phyloP scores from a whole-genome alignment of 2,113 vertebrate species.

The Notarius lentiginosus region DNA sequence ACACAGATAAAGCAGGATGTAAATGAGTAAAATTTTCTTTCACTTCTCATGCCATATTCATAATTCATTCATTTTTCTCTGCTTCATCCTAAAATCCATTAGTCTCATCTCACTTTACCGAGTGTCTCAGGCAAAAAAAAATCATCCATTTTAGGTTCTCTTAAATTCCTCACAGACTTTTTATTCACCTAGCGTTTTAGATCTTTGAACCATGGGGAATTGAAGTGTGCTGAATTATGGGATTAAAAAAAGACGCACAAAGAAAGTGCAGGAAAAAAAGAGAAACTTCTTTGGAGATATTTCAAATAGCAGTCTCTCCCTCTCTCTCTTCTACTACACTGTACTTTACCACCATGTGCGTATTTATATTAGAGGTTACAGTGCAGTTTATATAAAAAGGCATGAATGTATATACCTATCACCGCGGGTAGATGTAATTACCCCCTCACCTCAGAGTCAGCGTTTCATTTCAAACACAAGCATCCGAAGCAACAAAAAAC shows the following conservation, averaged over 20 bases:
- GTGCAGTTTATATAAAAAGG: constrained; percentile 2
- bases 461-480: background rate
- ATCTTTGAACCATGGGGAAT: constrained; percentile 52
- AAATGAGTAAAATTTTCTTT: background rate
- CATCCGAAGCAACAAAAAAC: background rate
- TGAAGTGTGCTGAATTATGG: constrained; percentile 37
- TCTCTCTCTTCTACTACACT: background rate
- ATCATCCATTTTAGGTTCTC: background rate
- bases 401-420: background rate
- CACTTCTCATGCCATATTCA: background rate
- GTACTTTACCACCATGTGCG: background rate
- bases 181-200: constrained; percentile 24
- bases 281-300: constrained; percentile 24
- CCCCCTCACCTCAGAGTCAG: background rate
- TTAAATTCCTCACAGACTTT: constrained; percentile 18
- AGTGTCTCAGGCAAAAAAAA: constrained; percentile 22
- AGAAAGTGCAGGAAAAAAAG: constrained; percentile 23
- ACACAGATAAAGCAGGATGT: background rate
- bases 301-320: constrained; percentile 2
- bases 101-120: constrained; percentile 41
- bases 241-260: constrained; percentile 43
- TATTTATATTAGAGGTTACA: background rate
- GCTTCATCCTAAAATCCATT: background rate
- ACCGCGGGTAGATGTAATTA: background rate
- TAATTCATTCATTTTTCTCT: background rate